Conservation (phyloP, 2,888 invertebrate species). For the Drosophila rellima region DNA sequence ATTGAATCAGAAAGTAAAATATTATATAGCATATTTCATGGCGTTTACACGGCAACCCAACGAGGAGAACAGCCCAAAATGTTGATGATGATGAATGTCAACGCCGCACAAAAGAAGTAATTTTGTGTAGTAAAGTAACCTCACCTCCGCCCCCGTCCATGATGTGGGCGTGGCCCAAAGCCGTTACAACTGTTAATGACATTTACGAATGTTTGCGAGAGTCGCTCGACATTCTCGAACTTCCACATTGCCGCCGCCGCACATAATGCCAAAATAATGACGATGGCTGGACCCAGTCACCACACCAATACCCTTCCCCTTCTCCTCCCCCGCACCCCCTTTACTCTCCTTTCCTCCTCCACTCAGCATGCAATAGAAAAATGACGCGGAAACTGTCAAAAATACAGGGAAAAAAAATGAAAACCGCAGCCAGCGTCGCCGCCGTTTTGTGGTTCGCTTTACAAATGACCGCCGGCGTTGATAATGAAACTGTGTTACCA, state of each 20-base stretch:
- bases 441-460: slow-evolving; percentile 72
- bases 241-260: slow-evolving; percentile 34
- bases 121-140: slow-evolving; percentile 70
- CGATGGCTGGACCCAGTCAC: slow-evolving; percentile 46
- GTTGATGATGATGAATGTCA: slow-evolving; percentile 81
- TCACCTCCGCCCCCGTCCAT: slow-evolving; percentile 8
- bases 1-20: slow-evolving; percentile 61
- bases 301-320: slow-evolving; percentile 7
- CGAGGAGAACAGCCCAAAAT: slow-evolving; percentile 28
- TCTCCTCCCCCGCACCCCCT: background rate
- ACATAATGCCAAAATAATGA: slow-evolving; percentile 80
- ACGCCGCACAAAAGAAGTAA: slow-evolving; percentile 77
- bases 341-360: background rate
- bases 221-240: slow-evolving; percentile 38
- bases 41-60: slow-evolving; percentile 59
- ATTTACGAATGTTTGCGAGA: slow-evolving; percentile 79
- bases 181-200: slow-evolving; percentile 82
- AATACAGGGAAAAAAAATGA: slow-evolving; percentile 27
- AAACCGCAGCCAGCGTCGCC: slow-evolving; percentile 50
- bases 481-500: slow-evolving; percentile 50
- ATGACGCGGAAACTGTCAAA: slow-evolving; percentile 77
- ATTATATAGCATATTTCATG: slow-evolving; percentile 75
- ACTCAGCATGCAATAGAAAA: slow-evolving; percentile 64
- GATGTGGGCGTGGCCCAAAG: slow-evolving; percentile 62
- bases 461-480: slow-evolving; percentile 72